Percentiles rank a stretch among this genome's conserved stretches.
Conservation (phyloP, 2,113 vertebrate genomes). For the Prietella phreatophila region DNA sequence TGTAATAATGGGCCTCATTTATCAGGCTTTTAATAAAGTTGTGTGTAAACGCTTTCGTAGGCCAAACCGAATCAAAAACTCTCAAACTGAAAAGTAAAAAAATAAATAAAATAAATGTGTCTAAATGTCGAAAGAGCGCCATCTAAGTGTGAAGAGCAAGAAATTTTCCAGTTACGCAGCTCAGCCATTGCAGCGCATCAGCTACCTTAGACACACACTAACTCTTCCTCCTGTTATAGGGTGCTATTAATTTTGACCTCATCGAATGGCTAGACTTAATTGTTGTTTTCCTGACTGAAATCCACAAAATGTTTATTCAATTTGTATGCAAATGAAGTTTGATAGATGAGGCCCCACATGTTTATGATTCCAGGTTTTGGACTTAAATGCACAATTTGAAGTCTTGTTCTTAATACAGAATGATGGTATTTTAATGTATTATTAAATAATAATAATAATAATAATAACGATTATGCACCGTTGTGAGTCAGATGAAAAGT, state of each 20-base stretch:
- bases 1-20: constrained; percentile 31
- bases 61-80: not conserved
- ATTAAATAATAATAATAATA: too few species aligned
- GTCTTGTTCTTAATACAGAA: not conserved
- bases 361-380: not conserved
- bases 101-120: not conserved
- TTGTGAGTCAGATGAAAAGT: not conserved
- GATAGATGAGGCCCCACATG: not conserved
- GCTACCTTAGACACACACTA: not conserved
- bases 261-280: not conserved
- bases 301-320: not conserved
- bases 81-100: not conserved
- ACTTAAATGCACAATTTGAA: not conserved
- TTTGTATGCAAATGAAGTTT: not conserved
- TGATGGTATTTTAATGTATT: not conserved
- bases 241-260: not conserved
- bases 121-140: not conserved
- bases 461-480: not conserved
- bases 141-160: not conserved
- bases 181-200: not conserved
- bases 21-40: constrained; percentile 22
- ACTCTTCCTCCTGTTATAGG: not conserved
- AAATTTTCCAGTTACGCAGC: not conserved
- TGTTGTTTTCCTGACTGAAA: not conserved
- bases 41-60: not conserved